Conservation (phyloP, 1,140 invertebrate genomes). For the Aplysia californica region DNA sequence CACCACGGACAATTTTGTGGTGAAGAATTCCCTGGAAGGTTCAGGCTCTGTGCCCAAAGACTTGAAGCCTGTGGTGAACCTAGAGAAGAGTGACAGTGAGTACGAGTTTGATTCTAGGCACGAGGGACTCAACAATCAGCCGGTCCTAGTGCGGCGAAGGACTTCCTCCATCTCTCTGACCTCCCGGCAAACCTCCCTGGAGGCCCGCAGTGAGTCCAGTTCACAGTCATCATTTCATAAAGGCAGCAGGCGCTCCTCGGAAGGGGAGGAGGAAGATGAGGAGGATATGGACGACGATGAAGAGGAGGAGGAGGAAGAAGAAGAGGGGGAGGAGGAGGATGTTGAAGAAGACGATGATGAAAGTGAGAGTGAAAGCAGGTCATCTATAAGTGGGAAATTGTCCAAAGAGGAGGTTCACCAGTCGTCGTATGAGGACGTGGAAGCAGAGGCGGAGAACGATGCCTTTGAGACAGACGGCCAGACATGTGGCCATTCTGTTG, state of each 20-base stretch:
- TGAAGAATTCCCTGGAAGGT: conserved; percentile 19
- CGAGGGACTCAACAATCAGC: not conserved
- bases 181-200: conserved; percentile 10
- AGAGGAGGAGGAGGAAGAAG: not conserved
- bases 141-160: conserved; percentile 14
- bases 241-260: not conserved
- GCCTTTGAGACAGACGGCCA: too few relatives aligned
- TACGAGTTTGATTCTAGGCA: conserved; percentile 15
- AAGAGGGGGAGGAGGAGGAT: conserved; percentile 2
- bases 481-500: too few relatives aligned
- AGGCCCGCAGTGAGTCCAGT: conserved; percentile 5
- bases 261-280: not conserved
- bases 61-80: conserved; percentile 18
- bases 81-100: conserved; percentile 28
- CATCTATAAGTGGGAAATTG: too few relatives aligned
- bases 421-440: too few relatives aligned
- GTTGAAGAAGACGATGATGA: conserved; percentile 10
- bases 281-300: not conserved
- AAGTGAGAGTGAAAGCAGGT: not conserved
- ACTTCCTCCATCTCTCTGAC: conserved; percentile 4
- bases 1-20: conserved; percentile 11
- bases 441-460: too few relatives aligned
- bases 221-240: not conserved
- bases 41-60: not conserved
- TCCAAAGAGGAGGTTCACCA: too few relatives aligned